Evolutionary conservation across 2,113 vertebrate genomes (phyloP).

Genomic region (Chiloscyllium plagiosum): DNA sequence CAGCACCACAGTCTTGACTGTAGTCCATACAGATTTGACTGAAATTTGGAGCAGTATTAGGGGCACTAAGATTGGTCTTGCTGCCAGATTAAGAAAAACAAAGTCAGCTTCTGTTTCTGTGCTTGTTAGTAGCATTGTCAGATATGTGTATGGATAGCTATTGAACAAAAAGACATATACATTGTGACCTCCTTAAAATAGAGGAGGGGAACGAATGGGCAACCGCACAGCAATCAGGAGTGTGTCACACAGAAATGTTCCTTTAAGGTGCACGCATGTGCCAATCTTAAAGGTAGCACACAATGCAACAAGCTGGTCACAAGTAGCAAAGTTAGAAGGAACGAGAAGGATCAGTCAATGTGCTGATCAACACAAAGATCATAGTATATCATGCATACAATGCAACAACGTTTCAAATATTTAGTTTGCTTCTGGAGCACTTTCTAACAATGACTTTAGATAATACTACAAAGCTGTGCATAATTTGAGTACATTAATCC

Average conservation of each 20-base stretch:
- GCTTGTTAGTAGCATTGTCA: background rate
- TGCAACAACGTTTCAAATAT: background rate
- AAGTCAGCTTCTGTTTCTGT: background rate
- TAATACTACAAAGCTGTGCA: background rate
- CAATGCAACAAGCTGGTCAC: background rate
- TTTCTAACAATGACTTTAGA: background rate
- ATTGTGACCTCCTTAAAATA: background rate
- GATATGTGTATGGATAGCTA: background rate
- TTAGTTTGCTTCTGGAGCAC: background rate
- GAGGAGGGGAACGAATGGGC: background rate
- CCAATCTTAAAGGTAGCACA: background rate
- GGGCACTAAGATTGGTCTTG: background rate
- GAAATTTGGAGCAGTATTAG: background rate
- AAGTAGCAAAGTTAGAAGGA: background rate
- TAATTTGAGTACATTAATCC: background rate
- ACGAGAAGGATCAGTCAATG: background rate
- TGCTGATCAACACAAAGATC: background rate
- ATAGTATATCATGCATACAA: background rate
- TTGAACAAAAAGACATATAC: background rate
- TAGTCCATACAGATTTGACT: background rate
- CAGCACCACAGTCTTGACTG: too few species aligned
- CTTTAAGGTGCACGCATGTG: background rate
- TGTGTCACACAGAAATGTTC: background rate
- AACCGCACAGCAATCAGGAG: background rate
- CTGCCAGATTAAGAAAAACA: background rate